Evolutionary conservation across 2,888 invertebrate genomes (phyloP).

Genomic region (Epiperipatus broadwayi): DNA sequence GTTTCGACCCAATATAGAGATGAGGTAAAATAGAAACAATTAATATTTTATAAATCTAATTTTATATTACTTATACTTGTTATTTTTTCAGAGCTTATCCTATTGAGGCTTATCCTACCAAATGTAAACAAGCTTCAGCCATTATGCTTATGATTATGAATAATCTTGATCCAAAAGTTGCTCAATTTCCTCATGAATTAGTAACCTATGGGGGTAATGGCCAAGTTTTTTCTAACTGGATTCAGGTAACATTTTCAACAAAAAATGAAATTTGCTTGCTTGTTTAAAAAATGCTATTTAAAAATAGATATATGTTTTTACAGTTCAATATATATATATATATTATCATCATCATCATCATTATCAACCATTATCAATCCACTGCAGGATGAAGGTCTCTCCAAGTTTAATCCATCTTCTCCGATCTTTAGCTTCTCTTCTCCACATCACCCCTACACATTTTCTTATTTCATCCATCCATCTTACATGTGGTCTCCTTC

Average conservation of each 20-base stretch:
- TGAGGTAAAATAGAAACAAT: slow-evolving; percentile 26
- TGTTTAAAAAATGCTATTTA: background rate
- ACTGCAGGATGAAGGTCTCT: too few relatives aligned
- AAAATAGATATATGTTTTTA: background rate
- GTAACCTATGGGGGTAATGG: slow-evolving; percentile 45
- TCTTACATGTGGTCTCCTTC: too few relatives aligned
- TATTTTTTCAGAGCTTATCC: slow-evolving; percentile 34
- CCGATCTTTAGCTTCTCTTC: too few relatives aligned
- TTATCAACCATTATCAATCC: too few relatives aligned
- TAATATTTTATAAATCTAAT: background rate
- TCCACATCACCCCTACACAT: too few relatives aligned
- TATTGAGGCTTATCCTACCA: slow-evolving; percentile 32
- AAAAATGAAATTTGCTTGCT: too few relatives aligned
- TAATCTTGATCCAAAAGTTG: slow-evolving; percentile 40
- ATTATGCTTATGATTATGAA: slow-evolving; percentile 44
- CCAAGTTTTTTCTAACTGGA: slow-evolving; percentile 43
- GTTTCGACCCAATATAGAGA: slow-evolving; percentile 30
- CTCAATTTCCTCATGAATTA: slow-evolving; percentile 41
- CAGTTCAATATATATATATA: too few relatives aligned
- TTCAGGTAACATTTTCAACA: slow-evolving; percentile 33
- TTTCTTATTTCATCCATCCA: too few relatives aligned
- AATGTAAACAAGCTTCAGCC: slow-evolving; percentile 32
- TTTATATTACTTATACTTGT: slow-evolving; percentile 17
- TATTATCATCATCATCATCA: too few relatives aligned
- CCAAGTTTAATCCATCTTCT: too few relatives aligned